Conservation (phyloP, 30 jellyfish, hydroid and myxozoan species). For the Aurelia sp. region DNA sequence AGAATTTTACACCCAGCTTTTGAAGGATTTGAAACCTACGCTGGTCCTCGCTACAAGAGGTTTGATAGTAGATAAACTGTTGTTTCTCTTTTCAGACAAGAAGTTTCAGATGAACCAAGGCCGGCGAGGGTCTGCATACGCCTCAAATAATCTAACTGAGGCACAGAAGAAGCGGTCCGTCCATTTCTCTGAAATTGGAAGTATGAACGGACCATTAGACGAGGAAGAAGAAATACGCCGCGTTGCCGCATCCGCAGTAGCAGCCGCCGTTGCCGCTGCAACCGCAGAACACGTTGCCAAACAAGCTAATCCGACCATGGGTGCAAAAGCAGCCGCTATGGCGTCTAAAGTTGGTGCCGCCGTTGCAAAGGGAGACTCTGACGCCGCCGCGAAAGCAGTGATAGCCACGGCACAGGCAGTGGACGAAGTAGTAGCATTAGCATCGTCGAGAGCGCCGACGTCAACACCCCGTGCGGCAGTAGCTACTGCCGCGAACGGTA, state of each 20-base stretch:
- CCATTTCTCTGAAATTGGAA: slow-evolving; percentile 75
- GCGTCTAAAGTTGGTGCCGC: slow-evolving; percentile 99
- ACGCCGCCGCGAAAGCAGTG: slow-evolving; percentile 96
- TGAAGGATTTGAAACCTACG: no score
- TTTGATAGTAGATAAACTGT: no score
- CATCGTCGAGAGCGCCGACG: slow-evolving; percentile 64
- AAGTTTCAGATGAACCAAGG: slow-evolving; percentile 44
- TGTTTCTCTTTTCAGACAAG: slow-evolving; percentile 31
- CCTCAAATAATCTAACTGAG: slow-evolving; percentile 25
- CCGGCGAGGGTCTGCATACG: slow-evolving; percentile 19
- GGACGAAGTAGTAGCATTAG: slow-evolving; percentile 90
- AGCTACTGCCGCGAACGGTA: slow-evolving; percentile 37
- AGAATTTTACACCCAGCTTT: no score
- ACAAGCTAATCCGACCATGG: slow-evolving; percentile 98
- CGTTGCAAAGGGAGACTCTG: slow-evolving; percentile 97
- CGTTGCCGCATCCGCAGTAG: slow-evolving; percentile 93
- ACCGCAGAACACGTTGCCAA: slow-evolving; percentile 98
- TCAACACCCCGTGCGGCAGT: slow-evolving; percentile 44
- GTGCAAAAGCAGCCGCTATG: slow-evolving; percentile 99
- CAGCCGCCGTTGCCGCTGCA: slow-evolving; percentile 98
- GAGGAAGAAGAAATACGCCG: slow-evolving; percentile 76
- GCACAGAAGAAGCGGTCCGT: slow-evolving; percentile 83
- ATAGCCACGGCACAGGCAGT: slow-evolving; percentile 96
- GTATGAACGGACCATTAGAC: slow-evolving; percentile 71
- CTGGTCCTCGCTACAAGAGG: no score